Percentiles rank a stretch among this genome's conserved stretches.
These are phyloP conservation scores for Pseudococcus viburni DNA, from an alignment of 2,888 invertebrate genomes.

Conservation along the genomic window DNA sequence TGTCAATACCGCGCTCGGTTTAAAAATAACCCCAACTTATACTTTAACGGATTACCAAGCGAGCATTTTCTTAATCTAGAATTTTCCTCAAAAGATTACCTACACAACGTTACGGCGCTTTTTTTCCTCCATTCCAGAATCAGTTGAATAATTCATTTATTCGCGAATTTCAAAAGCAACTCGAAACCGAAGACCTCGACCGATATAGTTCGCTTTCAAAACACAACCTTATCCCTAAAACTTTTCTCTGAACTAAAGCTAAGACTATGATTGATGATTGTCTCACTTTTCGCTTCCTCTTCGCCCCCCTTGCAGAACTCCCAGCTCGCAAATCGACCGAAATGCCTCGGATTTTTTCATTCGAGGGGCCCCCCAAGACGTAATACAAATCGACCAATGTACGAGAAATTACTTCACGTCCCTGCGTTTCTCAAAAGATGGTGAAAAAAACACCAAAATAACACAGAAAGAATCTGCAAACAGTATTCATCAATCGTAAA, in stretches of 20 bases:
- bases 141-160: slow-evolving; percentile 15
- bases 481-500: background rate
- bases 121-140: background rate
- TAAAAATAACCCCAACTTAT: background rate
- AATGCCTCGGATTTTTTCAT: background rate
- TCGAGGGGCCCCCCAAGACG: background rate
- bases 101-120: background rate
- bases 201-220: slow-evolving; percentile 10
- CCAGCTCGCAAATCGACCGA: background rate
- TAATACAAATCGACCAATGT: background rate
- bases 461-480: background rate
- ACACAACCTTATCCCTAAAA: background rate
- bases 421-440: background rate
- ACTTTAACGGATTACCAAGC: background rate
- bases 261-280: slow-evolving; percentile 27
- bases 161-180: slow-evolving; percentile 3
- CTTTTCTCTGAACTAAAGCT: background rate
- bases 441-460: background rate
- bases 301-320: background rate
- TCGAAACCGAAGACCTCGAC: slow-evolving; percentile 10
- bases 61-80: slow-evolving; percentile 13
- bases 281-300: background rate
- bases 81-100: background rate
- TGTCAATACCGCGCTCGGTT: background rate
- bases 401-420: background rate